Evolutionary conservation across 2,113 vertebrate species (phyloP).

Genomic region (Gila orcuttii): DNA sequence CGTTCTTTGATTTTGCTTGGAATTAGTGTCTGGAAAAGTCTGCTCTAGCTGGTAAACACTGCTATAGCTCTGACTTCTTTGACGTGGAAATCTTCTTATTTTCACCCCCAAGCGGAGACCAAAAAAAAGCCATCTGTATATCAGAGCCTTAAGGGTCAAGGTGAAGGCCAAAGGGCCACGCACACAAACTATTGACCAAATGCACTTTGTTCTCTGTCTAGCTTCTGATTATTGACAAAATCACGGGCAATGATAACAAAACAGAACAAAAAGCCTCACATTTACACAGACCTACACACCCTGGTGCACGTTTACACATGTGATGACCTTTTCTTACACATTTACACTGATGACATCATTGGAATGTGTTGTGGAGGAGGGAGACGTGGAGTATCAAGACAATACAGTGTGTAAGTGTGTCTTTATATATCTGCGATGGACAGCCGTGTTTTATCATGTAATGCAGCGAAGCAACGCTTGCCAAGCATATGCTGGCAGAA

Average conservation of each 20-base stretch:
- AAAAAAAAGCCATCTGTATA: too few relatives aligned
- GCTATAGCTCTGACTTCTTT: too few relatives aligned
- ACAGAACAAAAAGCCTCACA: conserved; percentile 15
- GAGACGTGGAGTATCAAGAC: conserved; percentile 19
- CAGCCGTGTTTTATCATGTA: conserved; percentile 44
- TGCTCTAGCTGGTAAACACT: too few relatives aligned
- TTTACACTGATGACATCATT: conserved; percentile 63
- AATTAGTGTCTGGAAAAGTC: too few relatives aligned
- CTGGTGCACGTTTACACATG: conserved; percentile 48
- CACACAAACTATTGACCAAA: background rate
- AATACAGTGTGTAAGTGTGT: conserved; percentile 24
- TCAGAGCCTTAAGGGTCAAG: background rate
- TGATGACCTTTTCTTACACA: conserved; percentile 65
- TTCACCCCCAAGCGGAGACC: too few relatives aligned
- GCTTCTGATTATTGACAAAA: conserved; percentile 45
- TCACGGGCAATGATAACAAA: conserved; percentile 30
- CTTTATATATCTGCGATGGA: conserved; percentile 23
- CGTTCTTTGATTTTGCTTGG: too few relatives aligned
- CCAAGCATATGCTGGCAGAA: conserved; percentile 36
- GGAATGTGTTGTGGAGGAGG: conserved; percentile 60
- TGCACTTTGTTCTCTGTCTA: background rate
- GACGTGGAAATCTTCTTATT: too few relatives aligned
- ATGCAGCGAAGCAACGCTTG: conserved; percentile 42
- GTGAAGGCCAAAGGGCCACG: background rate
- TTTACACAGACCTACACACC: conserved; percentile 46